Evolutionary conservation across 2,888 invertebrate genomes (phyloP).

Genomic region (Trichogramma dendrolimi): DNA sequence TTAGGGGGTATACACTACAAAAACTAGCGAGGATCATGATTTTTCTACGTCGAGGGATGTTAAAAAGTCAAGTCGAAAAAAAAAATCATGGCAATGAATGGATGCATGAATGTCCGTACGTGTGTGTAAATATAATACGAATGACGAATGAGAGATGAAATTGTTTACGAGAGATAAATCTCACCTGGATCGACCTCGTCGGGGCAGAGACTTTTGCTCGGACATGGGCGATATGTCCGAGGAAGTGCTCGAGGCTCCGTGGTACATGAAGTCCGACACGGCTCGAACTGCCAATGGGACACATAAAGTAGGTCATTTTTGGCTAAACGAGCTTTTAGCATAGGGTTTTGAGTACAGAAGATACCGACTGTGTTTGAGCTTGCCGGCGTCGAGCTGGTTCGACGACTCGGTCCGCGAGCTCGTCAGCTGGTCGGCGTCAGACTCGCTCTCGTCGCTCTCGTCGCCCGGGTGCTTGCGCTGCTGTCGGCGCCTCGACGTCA

Average conservation of each 20-base stretch:
- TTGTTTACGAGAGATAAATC: background rate
- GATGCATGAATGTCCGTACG: too few species aligned
- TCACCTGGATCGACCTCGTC: conserved; percentile 69
- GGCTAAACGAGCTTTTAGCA: background rate
- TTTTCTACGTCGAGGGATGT: too few species aligned
- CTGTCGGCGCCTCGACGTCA: conserved; percentile 58
- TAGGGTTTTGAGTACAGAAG: background rate
- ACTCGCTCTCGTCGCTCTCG: conserved; percentile 72
- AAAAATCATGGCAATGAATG: too few species aligned
- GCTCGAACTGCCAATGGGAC: conserved; percentile 45
- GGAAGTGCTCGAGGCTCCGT: conserved; percentile 72
- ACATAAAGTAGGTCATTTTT: conserved; percentile 5
- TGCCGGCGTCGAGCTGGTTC: conserved; percentile 66
- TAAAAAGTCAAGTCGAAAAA: too few species aligned
- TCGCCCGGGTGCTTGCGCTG: conserved; percentile 58
- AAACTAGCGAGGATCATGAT: too few species aligned
- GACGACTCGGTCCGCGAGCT: conserved; percentile 72
- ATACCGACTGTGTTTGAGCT: conserved; percentile 66
- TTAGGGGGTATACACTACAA: too few species aligned
- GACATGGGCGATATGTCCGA: conserved; percentile 75
- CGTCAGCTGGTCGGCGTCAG: conserved; percentile 69
- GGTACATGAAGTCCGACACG: conserved; percentile 67
- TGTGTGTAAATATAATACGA: background rate
- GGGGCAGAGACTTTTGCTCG: conserved; percentile 71
- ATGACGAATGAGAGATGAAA: conserved; percentile 20